These are phyloP conservation scores for Coronaproctus castanopsis DNA, from an alignment of 2,888 invertebrate genomes.

Conservation along the genomic window DNA sequence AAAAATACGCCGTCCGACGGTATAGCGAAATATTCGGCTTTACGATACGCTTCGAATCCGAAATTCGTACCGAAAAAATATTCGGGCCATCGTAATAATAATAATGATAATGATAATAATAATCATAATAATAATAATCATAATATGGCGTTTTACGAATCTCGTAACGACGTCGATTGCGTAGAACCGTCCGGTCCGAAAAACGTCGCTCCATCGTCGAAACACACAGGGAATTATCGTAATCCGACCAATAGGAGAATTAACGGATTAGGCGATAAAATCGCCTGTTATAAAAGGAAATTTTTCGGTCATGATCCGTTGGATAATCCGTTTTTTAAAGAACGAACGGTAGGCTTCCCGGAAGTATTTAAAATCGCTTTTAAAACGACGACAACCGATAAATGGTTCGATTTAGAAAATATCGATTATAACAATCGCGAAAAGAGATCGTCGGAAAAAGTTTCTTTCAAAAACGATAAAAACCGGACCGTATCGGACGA, in stretches of 20 bases:
- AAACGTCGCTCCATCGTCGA: slow-evolving; percentile 23
- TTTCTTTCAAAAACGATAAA: slow-evolving; percentile 3
- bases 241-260: slow-evolving; percentile 29
- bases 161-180: slow-evolving; percentile 27
- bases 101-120: too few relatives aligned
- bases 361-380: slow-evolving; percentile 6
- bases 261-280: slow-evolving; percentile 44
- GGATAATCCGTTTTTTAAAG: slow-evolving; percentile 47
- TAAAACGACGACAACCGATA: slow-evolving; percentile 16
- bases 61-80: slow-evolving; percentile 39
- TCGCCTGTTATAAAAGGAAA: slow-evolving; percentile 50
- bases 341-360: slow-evolving; percentile 24
- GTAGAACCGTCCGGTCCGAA: slow-evolving; percentile 25
- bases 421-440: slow-evolving; percentile 3
- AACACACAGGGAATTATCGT: slow-evolving; percentile 16
- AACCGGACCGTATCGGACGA: slow-evolving; percentile 2
- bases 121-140: too few relatives aligned
- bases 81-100: slow-evolving; percentile 34
- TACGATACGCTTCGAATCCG: slow-evolving; percentile 44
- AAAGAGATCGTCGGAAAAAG: background rate
- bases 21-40: slow-evolving; percentile 36
- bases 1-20: slow-evolving; percentile 19
- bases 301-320: slow-evolving; percentile 54
- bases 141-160: slow-evolving; percentile 53
- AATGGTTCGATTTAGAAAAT: background rate